Evolutionary conservation across 2,113 vertebrate species (phyloP).

Genomic region (Pituophis catenifer): DNA sequence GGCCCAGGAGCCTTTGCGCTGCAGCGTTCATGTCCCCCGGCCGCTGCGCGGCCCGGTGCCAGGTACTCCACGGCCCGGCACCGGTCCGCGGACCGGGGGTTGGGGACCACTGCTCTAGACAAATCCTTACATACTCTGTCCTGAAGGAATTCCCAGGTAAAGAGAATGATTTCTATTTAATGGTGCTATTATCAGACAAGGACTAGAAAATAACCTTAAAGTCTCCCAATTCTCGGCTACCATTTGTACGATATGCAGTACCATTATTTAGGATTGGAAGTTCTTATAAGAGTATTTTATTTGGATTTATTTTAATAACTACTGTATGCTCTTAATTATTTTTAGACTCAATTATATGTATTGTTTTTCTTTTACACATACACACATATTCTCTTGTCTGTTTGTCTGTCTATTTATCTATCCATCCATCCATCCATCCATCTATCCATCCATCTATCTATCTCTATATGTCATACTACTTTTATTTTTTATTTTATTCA

Average conservation of each 20-base stretch:
- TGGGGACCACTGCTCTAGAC: too few relatives aligned
- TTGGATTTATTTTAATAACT: neutral
- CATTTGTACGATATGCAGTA: neutral
- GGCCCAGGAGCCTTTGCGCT: too few relatives aligned
- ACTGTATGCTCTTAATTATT: neutral
- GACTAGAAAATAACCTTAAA: neutral
- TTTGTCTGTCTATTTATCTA: too few relatives aligned
- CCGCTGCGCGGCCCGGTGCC: too few relatives aligned
- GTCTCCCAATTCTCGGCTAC: neutral
- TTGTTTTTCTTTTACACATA: neutral
- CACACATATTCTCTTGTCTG: too few relatives aligned
- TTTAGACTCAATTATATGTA: neutral
- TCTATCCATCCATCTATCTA: too few relatives aligned
- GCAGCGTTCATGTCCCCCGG: too few relatives aligned
- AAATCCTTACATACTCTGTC: neutral
- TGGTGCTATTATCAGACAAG: neutral
- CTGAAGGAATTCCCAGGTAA: neutral
- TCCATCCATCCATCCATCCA: too few relatives aligned
- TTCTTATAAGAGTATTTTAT: neutral
- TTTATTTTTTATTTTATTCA: neutral
- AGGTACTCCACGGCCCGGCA: too few relatives aligned
- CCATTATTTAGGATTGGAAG: neutral
- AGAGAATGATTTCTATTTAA: neutral
- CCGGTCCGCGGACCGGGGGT: too few relatives aligned
- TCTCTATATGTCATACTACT: neutral